These are phyloP conservation scores for Lithobius niger DNA, from an alignment of 1,140 invertebrate species.

Conservation along the genomic window DNA sequence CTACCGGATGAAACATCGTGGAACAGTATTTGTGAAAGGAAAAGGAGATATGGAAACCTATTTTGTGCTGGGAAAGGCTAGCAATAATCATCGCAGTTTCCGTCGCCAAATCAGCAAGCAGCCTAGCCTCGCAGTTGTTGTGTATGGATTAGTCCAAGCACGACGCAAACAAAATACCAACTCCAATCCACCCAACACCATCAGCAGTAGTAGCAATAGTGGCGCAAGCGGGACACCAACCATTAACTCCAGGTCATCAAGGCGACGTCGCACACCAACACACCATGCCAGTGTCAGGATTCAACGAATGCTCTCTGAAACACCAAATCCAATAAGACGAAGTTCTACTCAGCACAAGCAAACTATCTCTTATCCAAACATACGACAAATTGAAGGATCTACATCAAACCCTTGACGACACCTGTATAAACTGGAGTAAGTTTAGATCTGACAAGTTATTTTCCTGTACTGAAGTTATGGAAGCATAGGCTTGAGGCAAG, in stretches of 20 bases:
- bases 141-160: slow-evolving; percentile 71
- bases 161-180: slow-evolving; percentile 36
- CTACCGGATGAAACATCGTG: slow-evolving; percentile 58
- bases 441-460: no score
- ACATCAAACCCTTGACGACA: no score
- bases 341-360: slow-evolving; percentile 12
- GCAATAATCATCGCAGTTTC: slow-evolving; percentile 32
- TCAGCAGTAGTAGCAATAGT: background rate
- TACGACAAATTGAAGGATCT: slow-evolving; percentile 13
- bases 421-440: no score
- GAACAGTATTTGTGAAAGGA: slow-evolving; percentile 76
- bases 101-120: slow-evolving; percentile 53
- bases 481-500: no score
- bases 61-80: slow-evolving; percentile 56
- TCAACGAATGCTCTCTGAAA: slow-evolving; percentile 20
- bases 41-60: slow-evolving; percentile 92
- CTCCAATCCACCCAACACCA: slow-evolving; percentile 18
- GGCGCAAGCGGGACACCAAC: slow-evolving; percentile 1
- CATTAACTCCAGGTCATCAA: slow-evolving; percentile 2
- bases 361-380: slow-evolving; percentile 18
- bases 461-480: no score
- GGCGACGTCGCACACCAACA: background rate
- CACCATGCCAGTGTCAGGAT: slow-evolving; percentile 8
- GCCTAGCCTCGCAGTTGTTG: slow-evolving; percentile 60
- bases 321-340: slow-evolving; percentile 13